Base-by-base conservation (phyloP, 2,888 invertebrate genomes). In the Amphipyra berbera region DNA sequence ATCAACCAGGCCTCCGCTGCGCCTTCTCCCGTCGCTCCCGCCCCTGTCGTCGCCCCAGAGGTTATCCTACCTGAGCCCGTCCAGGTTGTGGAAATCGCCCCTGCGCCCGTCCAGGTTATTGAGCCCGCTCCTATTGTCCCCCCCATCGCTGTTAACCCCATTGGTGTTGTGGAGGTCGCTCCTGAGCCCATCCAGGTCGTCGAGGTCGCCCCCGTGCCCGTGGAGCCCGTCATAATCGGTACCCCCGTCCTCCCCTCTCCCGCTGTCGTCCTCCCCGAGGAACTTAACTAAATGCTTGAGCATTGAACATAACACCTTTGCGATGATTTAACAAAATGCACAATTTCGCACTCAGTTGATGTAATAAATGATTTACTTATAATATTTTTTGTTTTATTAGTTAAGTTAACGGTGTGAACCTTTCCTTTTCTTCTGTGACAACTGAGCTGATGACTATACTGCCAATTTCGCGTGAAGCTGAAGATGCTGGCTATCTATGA, bases 231-330 rank as follows among this genome's bases (percentile, higher is more conserved):
- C 30, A 35, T 73, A 64, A 64, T 81, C 52, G 82, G 65, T 1
- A 63, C 68, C 41, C 76, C 79, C 62, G 27, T 73, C 61, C 9
- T 80, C 50, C 77, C 82, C 44, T 35, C 58, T 6, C 73, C 82
- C 60, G 82, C 69, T 4, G 70, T 82, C 57, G 46, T 66, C 37
- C 82, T 82, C 54, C 82, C 82, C 48, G 82, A 78, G 8, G 50
- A 61, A 6, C 82, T 82, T 33, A 82, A 82, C 82, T 82, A 78
- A 82, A 12, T 13, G 13, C 6, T 7, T 50, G 15, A 50, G 10
- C 14, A 42, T 15, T 47, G 41, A 50, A 35, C 6, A 27, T 15
- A 46, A 53, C 58, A 50, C 40, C 42, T 46, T 47, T 55, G 42
- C 40, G 42, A 50, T 52, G 38, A 52, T 48, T 15, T 37, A 59